Percentiles rank a stretch among this genome's conserved stretches.
phyloP scores from a whole-genome alignment of 2,888 invertebrate species.

The Barypeithes pellucidus region DNA sequence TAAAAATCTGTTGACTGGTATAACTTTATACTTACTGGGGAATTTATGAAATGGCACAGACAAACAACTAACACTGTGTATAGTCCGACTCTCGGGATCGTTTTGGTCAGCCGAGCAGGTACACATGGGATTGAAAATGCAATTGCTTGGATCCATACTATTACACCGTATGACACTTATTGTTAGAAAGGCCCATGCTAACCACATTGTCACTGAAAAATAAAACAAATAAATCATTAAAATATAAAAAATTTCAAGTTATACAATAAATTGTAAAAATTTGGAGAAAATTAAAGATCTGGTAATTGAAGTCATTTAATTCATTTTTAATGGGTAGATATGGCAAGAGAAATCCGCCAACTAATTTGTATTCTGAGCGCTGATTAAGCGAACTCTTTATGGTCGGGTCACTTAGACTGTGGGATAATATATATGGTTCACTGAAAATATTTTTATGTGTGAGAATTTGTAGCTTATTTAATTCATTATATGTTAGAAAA shows the following conservation, averaged over 20 bases:
- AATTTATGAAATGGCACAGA: conserved; percentile 83
- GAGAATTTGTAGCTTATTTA: too few relatives aligned
- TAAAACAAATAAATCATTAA: not conserved
- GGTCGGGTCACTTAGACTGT: too few relatives aligned
- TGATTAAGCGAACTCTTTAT: too few relatives aligned
- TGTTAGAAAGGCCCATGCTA: conserved; percentile 29
- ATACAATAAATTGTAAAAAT: too few relatives aligned
- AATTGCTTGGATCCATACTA: conserved; percentile 66
- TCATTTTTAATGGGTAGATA: too few relatives aligned
- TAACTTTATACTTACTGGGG: conserved; percentile 74
- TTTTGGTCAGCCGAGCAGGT: conserved; percentile 78
- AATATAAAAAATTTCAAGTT: not conserved
- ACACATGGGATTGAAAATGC: conserved; percentile 81
- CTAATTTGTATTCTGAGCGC: too few relatives aligned
- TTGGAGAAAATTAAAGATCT: too few relatives aligned
- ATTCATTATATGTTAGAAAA: too few relatives aligned
- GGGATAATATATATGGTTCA: too few relatives aligned
- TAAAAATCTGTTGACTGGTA: not conserved
- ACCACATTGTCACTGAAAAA: conserved; percentile 45
- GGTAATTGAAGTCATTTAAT: too few relatives aligned
- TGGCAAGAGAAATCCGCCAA: too few relatives aligned
- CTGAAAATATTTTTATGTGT: too few relatives aligned
- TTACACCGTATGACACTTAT: conserved; percentile 24
- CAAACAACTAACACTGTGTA: conserved; percentile 77
- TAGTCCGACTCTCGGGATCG: conserved; percentile 64